Base-by-base conservation (phyloP, 2,797 vertebrate species). In the Cynopterus sphinx region DNA sequence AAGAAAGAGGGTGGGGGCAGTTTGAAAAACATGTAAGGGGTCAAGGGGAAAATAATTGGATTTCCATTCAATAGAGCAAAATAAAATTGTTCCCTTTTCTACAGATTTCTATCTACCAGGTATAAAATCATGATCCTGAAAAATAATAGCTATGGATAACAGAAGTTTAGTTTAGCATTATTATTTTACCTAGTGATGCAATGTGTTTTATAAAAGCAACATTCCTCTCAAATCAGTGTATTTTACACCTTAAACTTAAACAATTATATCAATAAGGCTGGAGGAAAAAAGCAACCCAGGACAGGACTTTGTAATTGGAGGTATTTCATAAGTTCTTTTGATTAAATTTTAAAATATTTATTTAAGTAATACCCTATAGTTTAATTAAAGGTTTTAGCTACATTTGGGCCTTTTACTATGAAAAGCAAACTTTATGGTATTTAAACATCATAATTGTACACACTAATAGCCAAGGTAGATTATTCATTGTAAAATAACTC, bases 381-480 rank as follows among this genome's bases (percentile, higher is more conserved):
- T 87, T 59, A 93, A 36, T 68, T 75, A 75, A 87, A 95, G 46
- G 31, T 57, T 95, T 88, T 88, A 79, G 49, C 51, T 71, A 86
- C 15, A 75, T 84, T 74, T 93, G 24, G n/a, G 41, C 6, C 46
- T 96, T 91, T 94, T 95, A 65, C 21, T 85, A 55, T 79, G 26
- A 96, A 95, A 65, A 86, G 16, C n/a, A 92, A 96, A 91, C 70
- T 91, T 33, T 96, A 8, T 86, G 7, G 46, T 82, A 89, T 63
- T 81, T 55, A 86, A 92, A 95, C 21, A 93, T 90, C 93, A 89
- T 81, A 78, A 53, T 75, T 95, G 8, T 65, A 94, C 92, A 79
- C 7, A 79, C 8, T 68, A 81, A 90, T 53, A 75, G 53, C 33
- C 53, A 91, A 41, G 26, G 43, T 81, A 93, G 75, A 67, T 55